Evolutionary conservation across 2,888 invertebrate genomes (phyloP).

Genomic region (Chrysolina haemoptera): DNA sequence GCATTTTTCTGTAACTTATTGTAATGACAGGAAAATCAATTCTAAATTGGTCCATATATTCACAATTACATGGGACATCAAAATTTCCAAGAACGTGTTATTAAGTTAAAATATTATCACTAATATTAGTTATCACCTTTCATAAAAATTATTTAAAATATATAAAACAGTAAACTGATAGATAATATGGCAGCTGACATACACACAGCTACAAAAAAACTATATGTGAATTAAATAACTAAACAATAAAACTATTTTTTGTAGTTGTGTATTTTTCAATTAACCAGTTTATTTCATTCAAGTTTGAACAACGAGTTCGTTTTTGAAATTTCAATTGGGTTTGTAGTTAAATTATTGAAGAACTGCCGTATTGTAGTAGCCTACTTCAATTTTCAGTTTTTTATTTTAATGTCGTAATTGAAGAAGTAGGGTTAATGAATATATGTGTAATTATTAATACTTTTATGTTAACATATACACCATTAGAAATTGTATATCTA

Average conservation of each 20-base stretch:
- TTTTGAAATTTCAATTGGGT: background rate
- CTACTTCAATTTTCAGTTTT: background rate
- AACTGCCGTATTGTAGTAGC: background rate
- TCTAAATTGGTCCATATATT: too few species aligned
- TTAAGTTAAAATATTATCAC: background rate
- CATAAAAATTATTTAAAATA: constrained; percentile 35
- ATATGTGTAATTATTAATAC: background rate
- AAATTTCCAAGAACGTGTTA: background rate
- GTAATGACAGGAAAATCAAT: too few species aligned
- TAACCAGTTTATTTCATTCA: constrained; percentile 1
- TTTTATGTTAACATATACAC: too few species aligned
- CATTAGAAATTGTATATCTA: too few species aligned
- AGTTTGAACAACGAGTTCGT: background rate
- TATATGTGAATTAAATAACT: background rate
- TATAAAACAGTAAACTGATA: constrained; percentile 38
- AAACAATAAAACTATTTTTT: background rate
- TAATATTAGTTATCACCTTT: constrained; percentile 43
- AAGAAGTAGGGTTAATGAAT: too few species aligned
- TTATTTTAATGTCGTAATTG: too few species aligned
- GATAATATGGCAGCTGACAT: constrained; percentile 45
- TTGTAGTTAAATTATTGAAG: background rate
- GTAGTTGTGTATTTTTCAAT: constrained; percentile 4
- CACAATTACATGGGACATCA: background rate
- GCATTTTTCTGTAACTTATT: too few species aligned
- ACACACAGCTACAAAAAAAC: constrained; percentile 23